A percentile compares a stretch with the other conserved stretches of the same genome.
phyloP scores from a whole-genome alignment of 1,140 invertebrate species.

The Frieseomelitta varia region DNA sequence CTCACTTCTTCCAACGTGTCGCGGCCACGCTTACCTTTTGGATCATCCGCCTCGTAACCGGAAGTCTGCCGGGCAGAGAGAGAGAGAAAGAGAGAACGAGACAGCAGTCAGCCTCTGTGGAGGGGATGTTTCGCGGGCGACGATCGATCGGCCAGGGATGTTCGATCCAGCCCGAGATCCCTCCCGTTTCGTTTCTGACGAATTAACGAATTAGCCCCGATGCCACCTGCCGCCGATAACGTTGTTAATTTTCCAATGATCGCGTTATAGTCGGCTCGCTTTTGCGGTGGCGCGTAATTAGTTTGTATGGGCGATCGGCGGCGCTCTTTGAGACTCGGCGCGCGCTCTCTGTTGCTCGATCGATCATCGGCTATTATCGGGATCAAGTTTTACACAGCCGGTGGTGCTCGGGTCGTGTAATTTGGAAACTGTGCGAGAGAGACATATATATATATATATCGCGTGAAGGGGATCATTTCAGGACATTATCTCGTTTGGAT shows the following conservation, averaged over 20 bases:
- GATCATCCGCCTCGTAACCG: constrained; percentile 46
- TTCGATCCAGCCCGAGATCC: background rate
- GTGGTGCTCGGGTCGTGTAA: background rate
- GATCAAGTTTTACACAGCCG: constrained; percentile 3
- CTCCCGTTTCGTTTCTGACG: constrained; percentile 42
- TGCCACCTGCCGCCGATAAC: constrained; percentile 52
- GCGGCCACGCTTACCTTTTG: constrained; percentile 30
- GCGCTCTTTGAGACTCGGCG: constrained; percentile 40
- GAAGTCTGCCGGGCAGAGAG: background rate
- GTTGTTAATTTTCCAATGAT: constrained; percentile 64
- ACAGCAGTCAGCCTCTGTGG: too few relatives aligned
- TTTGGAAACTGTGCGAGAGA: too few relatives aligned
- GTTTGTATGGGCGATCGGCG: constrained; percentile 21
- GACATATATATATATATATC: too few relatives aligned
- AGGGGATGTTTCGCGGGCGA: constrained; percentile 23
- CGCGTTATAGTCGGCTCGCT: constrained; percentile 36
- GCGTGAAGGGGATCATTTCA: too few relatives aligned
- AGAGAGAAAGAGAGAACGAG: too few relatives aligned
- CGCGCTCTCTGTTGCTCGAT: background rate
- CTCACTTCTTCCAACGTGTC: constrained; percentile 1
- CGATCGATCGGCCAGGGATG: constrained; percentile 31
- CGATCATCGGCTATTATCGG: constrained; percentile 34
- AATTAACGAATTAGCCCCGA: constrained; percentile 56
- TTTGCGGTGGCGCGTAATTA: constrained; percentile 58
- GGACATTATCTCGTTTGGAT: too few relatives aligned